phyloP scores from a whole-genome alignment of 2,113 vertebrate genomes.

The Pleuronectes platessa region DNA sequence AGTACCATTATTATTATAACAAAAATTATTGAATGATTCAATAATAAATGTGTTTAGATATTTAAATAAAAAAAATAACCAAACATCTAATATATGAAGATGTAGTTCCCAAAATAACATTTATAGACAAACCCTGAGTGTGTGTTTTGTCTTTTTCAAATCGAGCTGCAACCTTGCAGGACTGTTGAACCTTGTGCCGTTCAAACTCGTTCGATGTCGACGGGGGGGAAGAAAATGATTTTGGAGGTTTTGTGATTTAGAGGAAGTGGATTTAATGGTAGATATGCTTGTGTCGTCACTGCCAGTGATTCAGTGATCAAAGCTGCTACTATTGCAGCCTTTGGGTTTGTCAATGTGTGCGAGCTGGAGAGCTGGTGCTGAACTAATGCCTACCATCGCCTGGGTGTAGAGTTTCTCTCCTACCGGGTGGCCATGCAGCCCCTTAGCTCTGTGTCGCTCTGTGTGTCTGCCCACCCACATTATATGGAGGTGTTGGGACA shows the following conservation, averaged over 20 bases:
- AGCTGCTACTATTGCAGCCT: slow-evolving; percentile 63
- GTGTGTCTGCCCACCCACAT: slow-evolving; percentile 76
- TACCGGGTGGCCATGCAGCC: slow-evolving; percentile 73
- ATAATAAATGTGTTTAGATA: not conserved
- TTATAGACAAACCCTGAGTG: slow-evolving; percentile 5
- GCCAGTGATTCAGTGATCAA: slow-evolving; percentile 69
- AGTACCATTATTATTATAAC: not conserved
- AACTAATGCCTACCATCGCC: slow-evolving; percentile 69
- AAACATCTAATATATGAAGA: no score
- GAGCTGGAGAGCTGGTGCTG: slow-evolving; percentile 71
- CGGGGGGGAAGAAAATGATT: slow-evolving; percentile 4
- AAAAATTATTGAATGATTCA: not conserved
- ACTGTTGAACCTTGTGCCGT: slow-evolving; percentile 17
- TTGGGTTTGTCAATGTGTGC: slow-evolving; percentile 58
- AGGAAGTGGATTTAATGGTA: slow-evolving; percentile 62
- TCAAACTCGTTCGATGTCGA: slow-evolving; percentile 52
- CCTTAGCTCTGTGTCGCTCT: slow-evolving; percentile 66
- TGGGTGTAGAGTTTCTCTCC: slow-evolving; percentile 62
- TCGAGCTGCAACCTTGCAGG: slow-evolving; percentile 10
- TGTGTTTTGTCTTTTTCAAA: slow-evolving; percentile 39
- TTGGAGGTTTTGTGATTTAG: slow-evolving; percentile 50
- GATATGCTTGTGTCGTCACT: slow-evolving; percentile 54
- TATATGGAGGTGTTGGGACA: slow-evolving; percentile 70
- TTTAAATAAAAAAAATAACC: no score
- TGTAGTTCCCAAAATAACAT: not conserved